Base-by-base conservation (phyloP, 2,888 invertebrate genomes). In the Xanthorhoe designata region DNA sequence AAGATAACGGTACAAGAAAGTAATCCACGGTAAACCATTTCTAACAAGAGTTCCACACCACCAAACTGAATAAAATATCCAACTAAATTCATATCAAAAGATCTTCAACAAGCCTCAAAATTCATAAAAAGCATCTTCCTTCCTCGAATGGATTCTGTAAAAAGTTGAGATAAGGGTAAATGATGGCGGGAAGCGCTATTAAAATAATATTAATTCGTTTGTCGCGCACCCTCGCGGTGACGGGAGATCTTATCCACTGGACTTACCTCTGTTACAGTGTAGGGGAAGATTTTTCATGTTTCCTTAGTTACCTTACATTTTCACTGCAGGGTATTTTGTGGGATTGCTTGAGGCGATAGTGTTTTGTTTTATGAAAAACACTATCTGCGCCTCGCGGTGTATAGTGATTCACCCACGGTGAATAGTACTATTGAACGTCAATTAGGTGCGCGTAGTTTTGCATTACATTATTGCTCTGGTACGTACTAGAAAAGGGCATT, bases 141-240 rank as follows among this genome's bases (percentile, higher is more conserved):
- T 65, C 67, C 64, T 42, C 68, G 72, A 76, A 73, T 70, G 58
- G 71, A 69, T 73, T 69, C 64, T 70, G 61, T 64, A 78, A 82
- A 79, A 85, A 83, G 75, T 78, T 73, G 76, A 82, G 91, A 90
- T 90, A 90, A 88, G 85, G 84, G 82, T 86, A 85, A 91, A 89
- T 88, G 86, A 90, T 85, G 87, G 80, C 75, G 76, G 85, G 83
- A 85, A 81, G 79, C 75, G 79, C 78, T 86, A 82, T 88, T 87
- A 86, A 83, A 85, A 84, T 85, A 80, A 80, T 84, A 85, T 83
- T 82, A 84, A 84, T 84, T 85, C 81, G 76, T 78, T 80, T 78
- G 80, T 80, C 68, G 74, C 77, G 73, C 54, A 35, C 70, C 69
- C 69, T 66, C 66, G 64, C 57, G 66, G 61, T 57, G 69, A 58